Conservation (phyloP, 2,888 invertebrate species). For the Cremastobaeus sp. region DNA sequence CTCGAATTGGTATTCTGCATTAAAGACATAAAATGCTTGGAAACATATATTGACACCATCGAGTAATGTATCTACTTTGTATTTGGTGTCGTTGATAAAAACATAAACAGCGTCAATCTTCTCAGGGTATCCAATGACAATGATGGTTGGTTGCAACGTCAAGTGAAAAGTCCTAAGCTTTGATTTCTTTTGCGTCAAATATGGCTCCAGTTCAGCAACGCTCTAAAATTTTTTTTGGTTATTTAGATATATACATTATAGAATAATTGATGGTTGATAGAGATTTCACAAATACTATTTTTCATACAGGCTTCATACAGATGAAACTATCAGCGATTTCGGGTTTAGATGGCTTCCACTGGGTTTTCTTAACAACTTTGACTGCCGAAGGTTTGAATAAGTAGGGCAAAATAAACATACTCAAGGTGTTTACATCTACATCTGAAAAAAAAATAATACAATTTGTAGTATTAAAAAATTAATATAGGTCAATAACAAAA, state of each 20-base stretch:
- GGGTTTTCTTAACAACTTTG: not conserved
- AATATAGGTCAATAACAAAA: no score
- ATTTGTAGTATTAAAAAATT: conserved; percentile 3
- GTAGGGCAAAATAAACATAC: conserved; percentile 17
- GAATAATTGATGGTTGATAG: no score
- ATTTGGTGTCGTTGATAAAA: conserved; percentile 8
- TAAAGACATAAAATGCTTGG: conserved; percentile 11
- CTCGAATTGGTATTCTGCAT: conserved; percentile 10
- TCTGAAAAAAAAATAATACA: not conserved
- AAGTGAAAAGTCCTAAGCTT: not conserved
- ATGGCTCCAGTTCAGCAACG: conserved; percentile 14
- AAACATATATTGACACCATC: conserved; percentile 9
- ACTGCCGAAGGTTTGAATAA: conserved; percentile 9
- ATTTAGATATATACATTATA: not conserved
- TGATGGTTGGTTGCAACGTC: conserved; percentile 4
- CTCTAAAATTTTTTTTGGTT: conserved; percentile 7
- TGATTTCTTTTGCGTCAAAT: not conserved
- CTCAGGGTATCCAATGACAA: conserved; percentile 2
- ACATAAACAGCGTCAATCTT: not conserved
- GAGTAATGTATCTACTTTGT: not conserved
- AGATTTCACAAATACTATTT: not conserved
- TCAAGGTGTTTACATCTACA: conserved; percentile 10
- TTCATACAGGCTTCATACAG: conserved; percentile 3
- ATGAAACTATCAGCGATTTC: conserved; percentile 13
- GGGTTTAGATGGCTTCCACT: conserved; percentile 12